phyloP scores from a whole-genome alignment of 1,140 invertebrate genomes.

The Heliconius nattereri region DNA sequence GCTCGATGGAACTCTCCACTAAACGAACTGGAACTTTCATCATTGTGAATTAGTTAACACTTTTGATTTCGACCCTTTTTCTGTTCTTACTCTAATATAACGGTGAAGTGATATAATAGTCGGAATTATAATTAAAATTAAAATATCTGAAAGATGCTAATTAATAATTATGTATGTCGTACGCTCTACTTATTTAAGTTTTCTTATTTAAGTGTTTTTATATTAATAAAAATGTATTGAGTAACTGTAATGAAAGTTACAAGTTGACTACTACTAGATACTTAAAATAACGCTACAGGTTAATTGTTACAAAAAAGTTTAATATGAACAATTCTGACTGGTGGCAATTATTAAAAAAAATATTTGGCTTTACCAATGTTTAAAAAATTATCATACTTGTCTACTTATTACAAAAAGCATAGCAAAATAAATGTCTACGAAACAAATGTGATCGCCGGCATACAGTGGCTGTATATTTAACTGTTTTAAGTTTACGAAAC shows the following conservation, averaged over 20 bases:
- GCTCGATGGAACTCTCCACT: background rate
- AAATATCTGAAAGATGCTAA: background rate
- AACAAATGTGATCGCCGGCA: too few species aligned
- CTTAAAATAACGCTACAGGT: too few species aligned
- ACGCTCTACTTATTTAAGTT: background rate
- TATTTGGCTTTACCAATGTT: too few species aligned
- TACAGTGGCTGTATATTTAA: too few species aligned
- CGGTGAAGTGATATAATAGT: slow-evolving; percentile 1
- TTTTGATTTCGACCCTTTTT: background rate
- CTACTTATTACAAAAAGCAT: too few species aligned
- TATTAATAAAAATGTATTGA: background rate
- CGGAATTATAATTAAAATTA: background rate
- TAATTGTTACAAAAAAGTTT: too few species aligned
- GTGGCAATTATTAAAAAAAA: too few species aligned
- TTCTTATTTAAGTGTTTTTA: background rate
- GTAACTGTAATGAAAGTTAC: background rate
- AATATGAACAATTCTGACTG: too few species aligned
- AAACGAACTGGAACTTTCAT: background rate
- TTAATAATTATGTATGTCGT: background rate
- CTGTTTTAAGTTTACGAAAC: too few species aligned
- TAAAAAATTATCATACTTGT: too few species aligned
- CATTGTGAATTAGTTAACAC: background rate
- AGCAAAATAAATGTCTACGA: too few species aligned
- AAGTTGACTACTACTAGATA: too few species aligned
- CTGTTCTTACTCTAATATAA: background rate